Base-by-base conservation (phyloP, 2,113 vertebrate genomes). In the Podilymbus podiceps region DNA sequence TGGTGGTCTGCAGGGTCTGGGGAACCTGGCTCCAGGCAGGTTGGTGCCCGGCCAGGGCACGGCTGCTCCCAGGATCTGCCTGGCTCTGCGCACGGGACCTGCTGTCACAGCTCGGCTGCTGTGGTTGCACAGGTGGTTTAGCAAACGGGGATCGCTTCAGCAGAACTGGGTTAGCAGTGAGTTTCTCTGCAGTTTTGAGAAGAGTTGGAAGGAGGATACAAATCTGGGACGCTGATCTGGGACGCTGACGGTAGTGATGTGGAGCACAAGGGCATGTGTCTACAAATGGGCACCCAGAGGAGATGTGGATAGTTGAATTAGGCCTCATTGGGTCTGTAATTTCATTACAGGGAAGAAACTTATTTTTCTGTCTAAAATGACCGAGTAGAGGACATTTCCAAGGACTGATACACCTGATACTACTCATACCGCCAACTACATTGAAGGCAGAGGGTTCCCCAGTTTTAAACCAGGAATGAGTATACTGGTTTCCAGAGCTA, bases 101-200 rank as follows among this genome's bases (percentile, higher is more conserved):
- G 24, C 67, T 7, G 30, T 28, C 16, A 0, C 0, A 5, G 40
- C 58, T 17, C 0, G 0, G 58, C 63, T 0, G 0, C 71, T 12
- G 23, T 3, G 15, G 5, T 38, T 47, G 56, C 53, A 3, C 31
- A 1, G 68, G 84, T 2, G 18, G 15, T 31, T 59, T 47, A 33
- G 78, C 63, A 62, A 47, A 53, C 0, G 2, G 50, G 46, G 33
- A 38, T 31, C 0, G 0, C 19, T 38, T 18, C 0, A 0, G n/a
- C 30, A 38, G 66, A 94, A 28, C 12, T 46, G 58, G 69, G 77
- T 60, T 40, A 56, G 35, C 66, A 68, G 30, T 15, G 74, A 68
- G 62, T 38, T n/a, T 25, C 58, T 78, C 68, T 69, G 77, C 46
- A 21, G 21, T 14, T 46, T 4, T 72, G 68, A 46, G 84, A 33